Base-by-base conservation (phyloP, 2,113 vertebrate species). In the Geococcyx californianus region DNA sequence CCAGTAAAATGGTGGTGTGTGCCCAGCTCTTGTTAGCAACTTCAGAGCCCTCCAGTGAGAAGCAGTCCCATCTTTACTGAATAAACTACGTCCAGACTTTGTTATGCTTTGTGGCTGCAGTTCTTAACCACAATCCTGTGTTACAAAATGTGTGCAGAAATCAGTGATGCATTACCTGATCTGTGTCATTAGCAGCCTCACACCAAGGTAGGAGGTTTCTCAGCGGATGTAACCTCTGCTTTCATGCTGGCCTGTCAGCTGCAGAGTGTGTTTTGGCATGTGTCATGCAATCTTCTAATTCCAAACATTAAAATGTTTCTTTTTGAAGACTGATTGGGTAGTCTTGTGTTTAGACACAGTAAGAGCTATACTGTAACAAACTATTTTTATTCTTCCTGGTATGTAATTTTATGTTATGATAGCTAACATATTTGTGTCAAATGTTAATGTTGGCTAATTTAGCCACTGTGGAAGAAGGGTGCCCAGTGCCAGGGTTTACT, bases 331-430 rank as follows among this genome's bases (percentile, higher is more conserved):
- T 47, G 59, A 60, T 88, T 47, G 78, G 80, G 60, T 89, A 55
- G 68, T 68, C 54, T 45, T 42, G n/a, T 86, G 17, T 83, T 89
- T 70, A 80, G 66, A 40, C 44, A 78, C 68, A 74, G 4, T 34
- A 68, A 67, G 63, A 86, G 33, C 38, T 87, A 45, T 93, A 42
- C 70, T 93, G 64, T 74, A 80, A 89, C 68, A 87, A n/a, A 52
- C 44, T 95, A 34, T 92, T 95, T 96, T 93, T 93, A 70, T 44
- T 89, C 47, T 80, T 92, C 62, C 47, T 86, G 69, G 47, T 63
- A 49, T 47, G 68, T 29, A 51, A 44, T 81, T 94, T 90, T 52
- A 31, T 79, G 19, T 62, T 73, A 28, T 23, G 76, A 52, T 62
- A 29, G 28, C 31, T 38, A 73, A 64, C 69, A 54, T 59, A 69